Evolutionary conservation across 2,797 vertebrate genomes (phyloP), one percentile per base, ranked within the genome.

Genomic region (Sus cebifrons): DNA sequence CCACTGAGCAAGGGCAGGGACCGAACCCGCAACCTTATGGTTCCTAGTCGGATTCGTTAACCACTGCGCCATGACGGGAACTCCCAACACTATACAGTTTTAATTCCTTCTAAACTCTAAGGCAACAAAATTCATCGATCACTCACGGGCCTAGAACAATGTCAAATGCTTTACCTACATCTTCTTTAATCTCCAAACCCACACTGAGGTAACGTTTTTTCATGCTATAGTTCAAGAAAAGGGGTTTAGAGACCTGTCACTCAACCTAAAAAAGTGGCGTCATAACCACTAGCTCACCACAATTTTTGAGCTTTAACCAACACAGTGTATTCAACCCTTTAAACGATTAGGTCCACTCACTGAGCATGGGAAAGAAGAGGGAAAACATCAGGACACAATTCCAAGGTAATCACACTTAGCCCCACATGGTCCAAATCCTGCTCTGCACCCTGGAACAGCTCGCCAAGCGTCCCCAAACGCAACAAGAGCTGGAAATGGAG

Each of bases 151-250:
- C 25, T n/a, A 40, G 15, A 83, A 58, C 12, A 79, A 75, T 23
- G 62, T 58, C 74, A 81, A 56, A 71, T 40, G 78, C 27, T 70
- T 96, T 90, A 79, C 17, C 78, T 60, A 70, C 71, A 23, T 75
- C 85, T 95, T 75, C 25, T 58, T 82, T 77, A 44, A 67, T 64
- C 73, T 91, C 62, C 81, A 83, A 75, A 91, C 81, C 65, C 44
- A 92, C 15, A 27, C 16, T 40, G 44, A 58, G 25, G 13, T 44
- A 83, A 56, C 7, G 23, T 40, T 32, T 62, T 27, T 6, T 23
- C 60, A 15, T 21, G 78, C 84, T 71, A 49, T 0, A 49, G 17
- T 56, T 20, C 77, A 32, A 85, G 71, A 79, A 75, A 89, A 54
- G 56, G 79, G 49, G 62, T 71, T 85, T 15, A 70, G 49, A 71